A percentile compares a stretch with the other conserved stretches of the same genome.
phyloP scores from a whole-genome alignment of 2,113 vertebrate species.

The Merops nubicus region DNA sequence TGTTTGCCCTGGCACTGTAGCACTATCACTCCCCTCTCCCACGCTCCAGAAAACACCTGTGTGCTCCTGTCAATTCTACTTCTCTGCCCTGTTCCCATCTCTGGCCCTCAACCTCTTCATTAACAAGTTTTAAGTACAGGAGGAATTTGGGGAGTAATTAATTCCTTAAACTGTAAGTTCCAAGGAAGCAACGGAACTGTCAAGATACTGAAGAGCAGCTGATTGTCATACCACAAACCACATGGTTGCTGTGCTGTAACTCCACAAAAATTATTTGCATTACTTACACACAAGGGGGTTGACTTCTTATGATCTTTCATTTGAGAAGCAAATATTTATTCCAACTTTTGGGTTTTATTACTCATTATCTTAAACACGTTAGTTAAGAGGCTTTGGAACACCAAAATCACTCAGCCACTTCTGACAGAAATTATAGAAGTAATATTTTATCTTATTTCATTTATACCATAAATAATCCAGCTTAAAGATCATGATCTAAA shows the following conservation, averaged over 20 bases:
- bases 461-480: neutral
- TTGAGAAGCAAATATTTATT: constrained; percentile 45
- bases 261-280: constrained; percentile 26
- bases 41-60: neutral
- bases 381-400: neutral
- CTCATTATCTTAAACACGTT: neutral
- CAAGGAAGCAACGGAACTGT: neutral
- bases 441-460: neutral
- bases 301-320: constrained; percentile 34
- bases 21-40: neutral
- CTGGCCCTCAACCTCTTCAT: neutral
- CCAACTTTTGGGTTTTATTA: constrained; percentile 21
- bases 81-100: neutral
- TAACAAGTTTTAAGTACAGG: neutral
- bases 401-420: neutral
- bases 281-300: constrained; percentile 39
- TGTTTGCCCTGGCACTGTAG: neutral
- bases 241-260: neutral
- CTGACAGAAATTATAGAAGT: no score
- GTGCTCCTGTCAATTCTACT: neutral
- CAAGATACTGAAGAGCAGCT: constrained; percentile 14
- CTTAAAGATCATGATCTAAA: neutral
- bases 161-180: neutral
- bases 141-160: neutral
- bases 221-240: constrained; percentile 33